These are phyloP conservation scores for Thereva unica DNA, from an alignment of 2,888 invertebrate genomes.

Conservation along the genomic window DNA sequence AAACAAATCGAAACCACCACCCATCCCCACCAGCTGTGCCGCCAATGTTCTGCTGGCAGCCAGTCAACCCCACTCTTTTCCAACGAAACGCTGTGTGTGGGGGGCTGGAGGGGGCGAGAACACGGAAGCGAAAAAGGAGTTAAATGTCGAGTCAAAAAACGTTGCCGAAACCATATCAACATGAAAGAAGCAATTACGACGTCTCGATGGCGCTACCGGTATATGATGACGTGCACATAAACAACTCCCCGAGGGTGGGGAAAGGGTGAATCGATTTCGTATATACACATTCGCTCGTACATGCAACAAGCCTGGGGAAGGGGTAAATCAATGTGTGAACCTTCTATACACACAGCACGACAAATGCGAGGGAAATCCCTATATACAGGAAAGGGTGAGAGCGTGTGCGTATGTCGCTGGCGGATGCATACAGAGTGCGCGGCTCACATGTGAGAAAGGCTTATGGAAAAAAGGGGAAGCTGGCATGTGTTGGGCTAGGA, in stretches of 20 bases:
- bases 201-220: slow-evolving; percentile 47
- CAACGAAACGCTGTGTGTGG: neutral
- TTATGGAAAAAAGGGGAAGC: neutral
- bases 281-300: no score
- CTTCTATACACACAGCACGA: no score
- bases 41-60: neutral
- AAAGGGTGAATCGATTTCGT: no score
- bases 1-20: no score
- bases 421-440: no score
- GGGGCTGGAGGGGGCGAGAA: slow-evolving; percentile 20
- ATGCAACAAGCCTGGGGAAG: no score
- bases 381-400: no score
- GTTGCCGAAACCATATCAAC: slow-evolving; percentile 24
- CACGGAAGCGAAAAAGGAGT: slow-evolving; percentile 38
- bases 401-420: no score
- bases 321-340: no score
- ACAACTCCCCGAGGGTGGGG: no score
- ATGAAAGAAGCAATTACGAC: slow-evolving; percentile 47
- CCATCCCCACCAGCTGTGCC: no score
- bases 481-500: neutral
- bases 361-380: no score
- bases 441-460: neutral
- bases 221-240: slow-evolving; percentile 17
- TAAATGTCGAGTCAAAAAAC: slow-evolving; percentile 23
- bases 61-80: neutral